Percentiles rank a stretch among this genome's conserved stretches.
These are phyloP conservation scores for Caenorhabditis panamensis DNA, from an alignment of 2,888 invertebrate species.

Conservation along the genomic window DNA sequence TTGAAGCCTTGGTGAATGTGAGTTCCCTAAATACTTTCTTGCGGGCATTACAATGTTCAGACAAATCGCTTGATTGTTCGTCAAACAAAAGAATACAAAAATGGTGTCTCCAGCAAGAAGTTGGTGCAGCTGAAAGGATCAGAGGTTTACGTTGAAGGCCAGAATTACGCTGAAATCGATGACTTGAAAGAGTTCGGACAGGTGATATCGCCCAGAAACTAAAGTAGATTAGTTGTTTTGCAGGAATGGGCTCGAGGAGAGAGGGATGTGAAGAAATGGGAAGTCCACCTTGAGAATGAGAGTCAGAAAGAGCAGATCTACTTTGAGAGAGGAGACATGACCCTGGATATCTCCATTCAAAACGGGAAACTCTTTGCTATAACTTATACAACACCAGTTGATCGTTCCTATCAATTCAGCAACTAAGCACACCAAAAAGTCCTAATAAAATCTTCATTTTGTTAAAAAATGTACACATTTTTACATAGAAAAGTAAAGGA, in stretches of 20 bases:
- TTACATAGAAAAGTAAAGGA: conserved; percentile 48
- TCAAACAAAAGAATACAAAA: conserved; percentile 35
- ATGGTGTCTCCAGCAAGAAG: conserved; percentile 18
- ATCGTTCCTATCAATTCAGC: conserved; percentile 22
- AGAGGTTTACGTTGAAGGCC: conserved; percentile 39
- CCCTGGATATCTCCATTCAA: conserved; percentile 19
- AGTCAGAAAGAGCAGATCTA: conserved; percentile 18
- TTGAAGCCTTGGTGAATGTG: conserved; percentile 41
- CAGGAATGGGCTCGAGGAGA: conserved; percentile 40
- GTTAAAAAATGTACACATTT: conserved; percentile 10
- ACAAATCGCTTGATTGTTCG: conserved; percentile 36
- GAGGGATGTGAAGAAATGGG: conserved; percentile 29
- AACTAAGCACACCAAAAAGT: background rate
- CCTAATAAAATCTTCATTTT: conserved; percentile 20
- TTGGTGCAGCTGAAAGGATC: conserved; percentile 23
- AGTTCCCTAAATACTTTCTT: background rate
- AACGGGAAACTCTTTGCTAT: conserved; percentile 5
- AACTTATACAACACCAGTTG: conserved; percentile 28
- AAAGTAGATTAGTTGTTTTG: background rate
- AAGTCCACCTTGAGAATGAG: conserved; percentile 32
- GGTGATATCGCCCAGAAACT: conserved; percentile 2
- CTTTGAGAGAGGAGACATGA: conserved; percentile 31
- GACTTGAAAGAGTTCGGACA: conserved; percentile 32
- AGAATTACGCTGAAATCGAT: conserved; percentile 12
- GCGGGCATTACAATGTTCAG: conserved; percentile 13